These are phyloP conservation scores for Arenaria interpres DNA, from an alignment of 2,113 vertebrate genomes.

Conservation along the genomic window DNA sequence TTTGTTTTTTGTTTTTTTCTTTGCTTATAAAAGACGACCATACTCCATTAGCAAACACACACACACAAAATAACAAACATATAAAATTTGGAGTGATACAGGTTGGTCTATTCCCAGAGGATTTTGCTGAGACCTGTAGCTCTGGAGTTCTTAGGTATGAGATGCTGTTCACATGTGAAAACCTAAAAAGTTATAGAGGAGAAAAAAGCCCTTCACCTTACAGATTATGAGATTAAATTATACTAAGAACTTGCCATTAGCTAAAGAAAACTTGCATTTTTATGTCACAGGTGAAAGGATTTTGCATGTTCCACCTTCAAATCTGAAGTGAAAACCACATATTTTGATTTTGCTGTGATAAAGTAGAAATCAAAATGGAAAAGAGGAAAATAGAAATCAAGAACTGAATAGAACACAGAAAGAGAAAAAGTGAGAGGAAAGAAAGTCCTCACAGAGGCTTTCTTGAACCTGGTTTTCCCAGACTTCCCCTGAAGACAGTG, in stretches of 20 bases:
- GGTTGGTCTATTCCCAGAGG: neutral
- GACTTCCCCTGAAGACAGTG: neutral
- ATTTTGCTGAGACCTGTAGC: neutral
- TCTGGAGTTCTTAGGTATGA: neutral
- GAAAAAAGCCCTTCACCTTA: neutral
- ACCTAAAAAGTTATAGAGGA: neutral
- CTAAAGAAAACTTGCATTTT: neutral
- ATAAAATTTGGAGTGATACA: neutral
- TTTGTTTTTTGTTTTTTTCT: neutral
- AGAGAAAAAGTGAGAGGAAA: neutral
- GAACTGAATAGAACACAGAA: neutral
- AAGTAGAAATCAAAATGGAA: neutral
- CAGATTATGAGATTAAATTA: neutral
- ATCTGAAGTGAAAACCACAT: neutral
- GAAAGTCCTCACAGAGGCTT: neutral
- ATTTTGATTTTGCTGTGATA: neutral
- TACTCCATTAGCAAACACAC: neutral
- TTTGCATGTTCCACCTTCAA: neutral
- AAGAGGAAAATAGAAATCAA: neutral
- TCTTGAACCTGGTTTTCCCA: neutral
- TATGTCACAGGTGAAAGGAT: neutral
- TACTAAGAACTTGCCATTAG: neutral
- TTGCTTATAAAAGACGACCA: neutral
- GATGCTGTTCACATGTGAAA: neutral
- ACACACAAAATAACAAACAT: neutral